A percentile compares a stretch with the other conserved stretches of the same genome.
These are phyloP conservation scores for Trogon surrucura DNA, from an alignment of 2,113 vertebrate species.

Conservation along the genomic window DNA sequence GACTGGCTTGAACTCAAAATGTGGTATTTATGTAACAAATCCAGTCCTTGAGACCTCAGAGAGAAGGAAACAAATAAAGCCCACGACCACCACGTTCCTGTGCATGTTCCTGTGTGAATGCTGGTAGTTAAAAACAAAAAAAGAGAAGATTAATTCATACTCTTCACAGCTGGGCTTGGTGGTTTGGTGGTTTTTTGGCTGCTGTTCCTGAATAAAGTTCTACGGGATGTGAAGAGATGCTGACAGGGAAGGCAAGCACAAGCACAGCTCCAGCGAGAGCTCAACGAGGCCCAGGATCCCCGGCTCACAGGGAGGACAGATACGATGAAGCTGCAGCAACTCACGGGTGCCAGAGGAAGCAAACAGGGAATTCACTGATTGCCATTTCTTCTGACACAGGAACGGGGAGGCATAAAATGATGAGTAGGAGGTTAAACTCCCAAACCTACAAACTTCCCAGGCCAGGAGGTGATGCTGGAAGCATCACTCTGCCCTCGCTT, in stretches of 20 bases:
- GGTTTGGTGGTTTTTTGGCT: neutral
- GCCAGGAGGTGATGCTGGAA: accelerated
- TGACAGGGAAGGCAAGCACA: neutral
- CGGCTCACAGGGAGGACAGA: neutral
- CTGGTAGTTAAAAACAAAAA: too few species aligned
- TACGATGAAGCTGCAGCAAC: neutral
- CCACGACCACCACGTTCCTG: neutral
- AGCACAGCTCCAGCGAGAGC: neutral
- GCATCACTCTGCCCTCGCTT: accelerated
- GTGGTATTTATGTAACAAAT: accelerated
- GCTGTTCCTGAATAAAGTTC: neutral
- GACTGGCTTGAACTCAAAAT: neutral
- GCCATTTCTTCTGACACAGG: neutral
- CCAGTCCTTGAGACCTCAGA: too few species aligned
- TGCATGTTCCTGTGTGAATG: too few species aligned
- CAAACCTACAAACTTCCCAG: neutral
- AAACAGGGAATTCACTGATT: neutral
- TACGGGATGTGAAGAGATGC: neutral
- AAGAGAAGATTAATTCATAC: neutral
- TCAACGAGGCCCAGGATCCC: neutral
- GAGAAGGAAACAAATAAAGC: too few species aligned
- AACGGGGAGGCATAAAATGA: neutral
- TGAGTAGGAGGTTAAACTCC: neutral
- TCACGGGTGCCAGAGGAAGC: neutral
- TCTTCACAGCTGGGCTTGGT: neutral